Base-by-base conservation (phyloP, 2,113 vertebrate genomes). In the Lagopus leucura region DNA sequence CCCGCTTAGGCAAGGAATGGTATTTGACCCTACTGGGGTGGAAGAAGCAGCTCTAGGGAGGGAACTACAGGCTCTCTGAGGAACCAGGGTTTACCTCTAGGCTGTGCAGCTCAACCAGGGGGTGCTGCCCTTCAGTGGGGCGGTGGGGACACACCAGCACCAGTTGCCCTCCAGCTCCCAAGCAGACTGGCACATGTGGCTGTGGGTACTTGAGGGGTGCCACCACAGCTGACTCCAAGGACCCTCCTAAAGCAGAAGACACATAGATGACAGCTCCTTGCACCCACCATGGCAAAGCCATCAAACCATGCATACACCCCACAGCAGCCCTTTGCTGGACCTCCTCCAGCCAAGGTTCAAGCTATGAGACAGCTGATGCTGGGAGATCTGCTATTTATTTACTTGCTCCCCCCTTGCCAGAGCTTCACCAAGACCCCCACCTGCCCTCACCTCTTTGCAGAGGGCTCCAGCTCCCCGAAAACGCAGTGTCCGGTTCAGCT, bases 141-240 rank as follows among this genome's bases (percentile, higher is more conserved):
- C 57, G 28, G 21, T 96, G 96, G 34, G 98, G 97, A 72, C 88
- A 93, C 78, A 94, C 98, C 67, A 97, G 96, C 16, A 99, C 93
- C 95, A 99, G 96, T 86, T 99, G 99, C 11, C 98, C 99, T 30
- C 97, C 95, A 0, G 99, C 98, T 34, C 99, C 98, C 19, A 99
- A 99, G 92, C 98, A 98, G 80, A 98, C 97, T 0, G 98, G 86
- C 0, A 95, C 74, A 2, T 99, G 99, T 8, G 98, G 98, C 88
- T 97, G 6, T 0, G 88, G 95, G 95, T 98, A 99, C 97, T 99
- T 99, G 91, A 96, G 92, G 22, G 98, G 98, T 13, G 82, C 96
- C 42, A 74, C 91, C 1, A 32, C 43, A 36, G 61, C 48, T 24
- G 86, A 76, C 19, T 38, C 40, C 1, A 5, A 84, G 40, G 70